Conservation (phyloP, 2,888 invertebrate genomes). For the Lydus trimaculatus region DNA sequence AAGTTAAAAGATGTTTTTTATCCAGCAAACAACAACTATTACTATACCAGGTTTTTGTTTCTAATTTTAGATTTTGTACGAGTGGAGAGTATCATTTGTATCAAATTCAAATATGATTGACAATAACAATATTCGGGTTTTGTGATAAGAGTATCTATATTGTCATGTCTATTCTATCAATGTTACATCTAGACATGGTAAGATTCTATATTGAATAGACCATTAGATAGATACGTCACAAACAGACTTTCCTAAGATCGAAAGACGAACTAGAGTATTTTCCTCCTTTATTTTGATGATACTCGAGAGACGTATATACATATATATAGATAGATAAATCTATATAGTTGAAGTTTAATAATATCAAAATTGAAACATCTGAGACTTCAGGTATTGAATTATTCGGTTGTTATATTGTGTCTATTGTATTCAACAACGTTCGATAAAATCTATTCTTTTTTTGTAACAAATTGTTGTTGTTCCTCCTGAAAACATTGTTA, state of each 20-base stretch:
- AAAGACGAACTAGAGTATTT: neutral
- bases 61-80: no score
- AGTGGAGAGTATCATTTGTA: no score
- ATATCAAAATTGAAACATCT: slow-evolving; percentile 12
- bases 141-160: slow-evolving; percentile 24
- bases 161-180: slow-evolving; percentile 20
- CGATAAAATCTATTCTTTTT: neutral
- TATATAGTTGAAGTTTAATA: slow-evolving; percentile 29
- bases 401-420: neutral
- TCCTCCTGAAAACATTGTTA: no score
- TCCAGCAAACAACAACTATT: neutral
- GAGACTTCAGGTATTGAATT: neutral
- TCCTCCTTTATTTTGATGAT: slow-evolving; percentile 10
- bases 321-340: no score
- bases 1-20: neutral
- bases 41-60: no score
- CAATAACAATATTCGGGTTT: neutral
- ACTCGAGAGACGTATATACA: slow-evolving; percentile 19
- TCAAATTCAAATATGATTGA: no score
- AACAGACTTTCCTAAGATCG: slow-evolving; percentile 29
- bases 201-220: slow-evolving; percentile 29
- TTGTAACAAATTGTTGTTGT: no score
- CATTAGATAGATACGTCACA: slow-evolving; percentile 30
- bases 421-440: neutral
- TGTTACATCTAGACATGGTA: slow-evolving; percentile 23